A percentile compares a stretch with the other conserved stretches of the same genome.
Evolutionary conservation across 2,797 vertebrate genomes (phyloP).

Genomic region (Typhlichthys eigenmanni): DNA sequence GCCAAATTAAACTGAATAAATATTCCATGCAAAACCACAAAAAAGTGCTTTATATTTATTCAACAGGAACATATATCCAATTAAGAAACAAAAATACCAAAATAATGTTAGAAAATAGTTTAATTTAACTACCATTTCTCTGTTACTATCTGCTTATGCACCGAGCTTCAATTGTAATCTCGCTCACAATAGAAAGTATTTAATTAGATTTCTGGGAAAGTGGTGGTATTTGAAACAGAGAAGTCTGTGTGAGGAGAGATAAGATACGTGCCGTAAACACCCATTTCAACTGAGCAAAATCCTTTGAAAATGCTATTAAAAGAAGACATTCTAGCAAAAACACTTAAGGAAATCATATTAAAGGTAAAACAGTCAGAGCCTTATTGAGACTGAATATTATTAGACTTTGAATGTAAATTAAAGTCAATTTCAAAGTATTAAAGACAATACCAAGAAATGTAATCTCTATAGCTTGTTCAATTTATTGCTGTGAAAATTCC

Average conservation of each 20-base stretch:
- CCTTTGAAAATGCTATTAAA: conserved; percentile 74
- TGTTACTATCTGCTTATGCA: not conserved
- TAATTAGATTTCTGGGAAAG: conserved; percentile 40
- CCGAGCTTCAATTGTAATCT: conserved; percentile 27
- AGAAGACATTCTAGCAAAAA: conserved; percentile 66
- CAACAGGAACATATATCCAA: conserved; percentile 22
- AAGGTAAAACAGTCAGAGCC: conserved; percentile 63
- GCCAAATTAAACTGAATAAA: conserved; percentile 47
- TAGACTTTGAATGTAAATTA: conserved; percentile 69
- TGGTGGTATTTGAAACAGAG: conserved; percentile 33
- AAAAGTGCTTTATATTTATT: conserved; percentile 18
- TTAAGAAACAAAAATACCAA: conserved; percentile 20
- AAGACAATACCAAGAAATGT: conserved; percentile 65
- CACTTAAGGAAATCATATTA: conserved; percentile 63
- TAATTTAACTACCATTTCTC: conserved; percentile 6
- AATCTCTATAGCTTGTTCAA: conserved; percentile 45
- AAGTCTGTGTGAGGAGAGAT: conserved; percentile 40
- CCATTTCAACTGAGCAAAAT: conserved; percentile 61
- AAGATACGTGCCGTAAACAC: conserved; percentile 48
- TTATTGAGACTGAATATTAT: conserved; percentile 60
- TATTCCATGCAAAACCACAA: conserved; percentile 29
- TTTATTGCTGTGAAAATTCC: conserved; percentile 61
- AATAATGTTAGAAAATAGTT: conserved; percentile 21
- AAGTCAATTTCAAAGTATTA: conserved; percentile 71
- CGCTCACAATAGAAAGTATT: conserved; percentile 32